phyloP scores from a whole-genome alignment of 2,797 vertebrate genomes.

The Heliangelus exortis region DNA sequence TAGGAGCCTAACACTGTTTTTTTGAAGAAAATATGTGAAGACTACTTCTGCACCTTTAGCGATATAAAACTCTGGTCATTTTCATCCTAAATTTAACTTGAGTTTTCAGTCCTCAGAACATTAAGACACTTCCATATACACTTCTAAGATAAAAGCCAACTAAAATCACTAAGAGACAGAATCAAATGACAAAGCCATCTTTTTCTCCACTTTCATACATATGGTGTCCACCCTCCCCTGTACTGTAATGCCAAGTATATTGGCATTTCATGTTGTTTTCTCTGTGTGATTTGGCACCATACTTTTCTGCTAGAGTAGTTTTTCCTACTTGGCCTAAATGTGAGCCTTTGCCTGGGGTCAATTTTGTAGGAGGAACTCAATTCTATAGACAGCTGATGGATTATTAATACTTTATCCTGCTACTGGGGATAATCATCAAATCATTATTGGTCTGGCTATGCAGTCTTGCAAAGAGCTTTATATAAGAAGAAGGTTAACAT shows the following conservation, averaged over 20 bases:
- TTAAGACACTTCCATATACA: background rate
- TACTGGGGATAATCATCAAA: background rate
- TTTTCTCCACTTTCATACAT: background rate
- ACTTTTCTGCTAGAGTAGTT: background rate
- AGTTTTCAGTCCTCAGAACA: background rate
- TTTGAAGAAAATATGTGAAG: background rate
- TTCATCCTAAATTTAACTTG: background rate
- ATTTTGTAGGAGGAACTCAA: background rate
- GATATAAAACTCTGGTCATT: background rate
- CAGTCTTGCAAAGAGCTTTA: background rate
- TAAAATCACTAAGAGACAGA: background rate
- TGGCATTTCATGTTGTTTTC: background rate
- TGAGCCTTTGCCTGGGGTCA: background rate
- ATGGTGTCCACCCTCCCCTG: accelerated
- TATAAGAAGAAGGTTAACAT: background rate
- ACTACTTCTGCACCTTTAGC: background rate
- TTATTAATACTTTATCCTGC: background rate
- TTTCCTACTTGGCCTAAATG: background rate
- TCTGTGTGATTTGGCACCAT: background rate
- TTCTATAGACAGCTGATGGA: background rate
- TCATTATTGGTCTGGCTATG: background rate
- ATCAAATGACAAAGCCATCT: background rate
- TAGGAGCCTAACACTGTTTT: background rate
- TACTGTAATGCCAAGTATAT: background rate
- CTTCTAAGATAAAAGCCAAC: background rate